Evolutionary conservation across 2,797 vertebrate species (phyloP), one percentile per base, ranked within the genome.

Genomic region (Crenichthys baileyi): DNA sequence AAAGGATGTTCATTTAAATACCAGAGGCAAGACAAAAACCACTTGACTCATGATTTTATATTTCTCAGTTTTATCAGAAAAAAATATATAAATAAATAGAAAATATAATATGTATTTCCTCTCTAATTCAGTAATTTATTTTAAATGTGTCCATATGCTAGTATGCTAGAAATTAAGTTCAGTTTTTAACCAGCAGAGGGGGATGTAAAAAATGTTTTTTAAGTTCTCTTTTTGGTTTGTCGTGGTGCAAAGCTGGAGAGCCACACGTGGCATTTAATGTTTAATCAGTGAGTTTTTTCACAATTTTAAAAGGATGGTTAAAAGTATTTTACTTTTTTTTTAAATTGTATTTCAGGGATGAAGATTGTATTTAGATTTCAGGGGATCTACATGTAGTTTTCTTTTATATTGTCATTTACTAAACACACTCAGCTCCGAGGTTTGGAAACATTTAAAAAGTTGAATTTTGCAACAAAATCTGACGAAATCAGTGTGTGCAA

Each of bases 171-270:
- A 29, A 56, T 41, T 5, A 0, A 39, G 60, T 63, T 22, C 12
- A 20, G 29, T 46, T 50, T 75, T 50, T 22, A 50, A 63, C 73
- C 58, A 63, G 44, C 44, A 75, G 58, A 48, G 72, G 56, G 73
- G 29, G 73, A 46, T 61, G 73, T 48, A 26, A n/a, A 46, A 70
- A 8, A 5, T 44, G 26, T 67, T 48, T 6, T 70, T 5, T 70
- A 46, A 46, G 53, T 55, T 55, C 1, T 24, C 18, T 24, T 22
- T 55, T 46, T 46, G 41, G 26, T n/a, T 18, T 53, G 51, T 44
- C 46, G 67, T 46, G 39, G 67, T 46, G 22, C 24, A 70, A 67
- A 41, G 39, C 63, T 41, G 20, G 36, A 67, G 20, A 67, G 22
- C 60, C 5, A 24, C 20, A 41, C 22, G 1, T 39, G 1, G 39